Conservation (phyloP, 2,113 vertebrate genomes). For the Desmodus rotundus region DNA sequence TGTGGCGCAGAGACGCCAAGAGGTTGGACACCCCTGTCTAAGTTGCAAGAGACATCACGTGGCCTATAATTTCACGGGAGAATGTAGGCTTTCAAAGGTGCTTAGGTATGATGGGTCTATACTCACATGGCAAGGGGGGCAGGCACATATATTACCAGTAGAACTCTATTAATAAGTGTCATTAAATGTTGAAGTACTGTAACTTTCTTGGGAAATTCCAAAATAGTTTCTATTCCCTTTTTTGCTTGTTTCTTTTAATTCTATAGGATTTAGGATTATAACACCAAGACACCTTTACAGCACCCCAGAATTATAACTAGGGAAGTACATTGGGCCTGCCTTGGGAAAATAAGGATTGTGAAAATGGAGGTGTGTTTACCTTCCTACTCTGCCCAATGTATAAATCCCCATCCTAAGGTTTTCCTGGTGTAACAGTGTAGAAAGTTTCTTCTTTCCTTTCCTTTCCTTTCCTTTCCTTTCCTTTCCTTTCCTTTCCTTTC, state of each 20-base stretch:
- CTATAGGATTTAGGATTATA: not conserved
- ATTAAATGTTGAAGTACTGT: not conserved
- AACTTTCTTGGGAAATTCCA: not conserved
- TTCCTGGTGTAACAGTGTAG: not conserved
- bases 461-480: not conserved
- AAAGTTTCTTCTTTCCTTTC: not conserved
- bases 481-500: not conserved
- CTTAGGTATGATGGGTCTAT: not conserved
- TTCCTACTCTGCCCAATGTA: not conserved
- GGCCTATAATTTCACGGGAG: not conserved
- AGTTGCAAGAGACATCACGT: not conserved
- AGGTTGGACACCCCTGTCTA: not conserved
- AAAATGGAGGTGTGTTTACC: not conserved
- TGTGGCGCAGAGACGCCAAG: too few relatives aligned
- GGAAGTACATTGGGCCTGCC: not conserved
- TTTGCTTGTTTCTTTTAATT: not conserved
- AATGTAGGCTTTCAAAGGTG: not conserved
- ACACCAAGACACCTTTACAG: not conserved
- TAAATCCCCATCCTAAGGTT: not conserved
- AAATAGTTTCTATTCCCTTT: not conserved
- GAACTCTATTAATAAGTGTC: not conserved
- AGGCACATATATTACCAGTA: not conserved
- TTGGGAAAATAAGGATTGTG: not conserved
- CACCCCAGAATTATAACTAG: not conserved
- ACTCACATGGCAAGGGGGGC: too few relatives aligned